Evolutionary conservation across 1,140 invertebrate genomes (phyloP).

Genomic region (Drosophila tristis): DNA sequence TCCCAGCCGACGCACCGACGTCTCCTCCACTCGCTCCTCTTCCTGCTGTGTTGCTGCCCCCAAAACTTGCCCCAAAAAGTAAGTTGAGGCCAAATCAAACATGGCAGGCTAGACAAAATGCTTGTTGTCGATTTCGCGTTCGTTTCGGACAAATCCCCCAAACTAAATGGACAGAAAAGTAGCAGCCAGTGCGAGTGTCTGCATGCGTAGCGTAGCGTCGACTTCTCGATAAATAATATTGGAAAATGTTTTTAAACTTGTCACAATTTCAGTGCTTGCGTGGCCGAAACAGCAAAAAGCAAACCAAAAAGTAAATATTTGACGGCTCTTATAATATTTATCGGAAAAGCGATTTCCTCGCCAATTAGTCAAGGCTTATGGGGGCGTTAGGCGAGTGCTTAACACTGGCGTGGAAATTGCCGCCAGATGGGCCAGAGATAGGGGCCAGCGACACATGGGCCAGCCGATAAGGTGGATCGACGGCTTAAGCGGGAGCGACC

Average conservation of each 20-base stretch:
- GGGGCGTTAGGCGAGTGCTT: constrained; percentile 56
- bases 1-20: neutral
- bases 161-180: constrained; percentile 31
- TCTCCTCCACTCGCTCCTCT: neutral
- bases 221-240: constrained; percentile 61
- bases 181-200: constrained; percentile 11
- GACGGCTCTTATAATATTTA: constrained; percentile 48
- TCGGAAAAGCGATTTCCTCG: constrained; percentile 64
- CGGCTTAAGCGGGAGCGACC: constrained; percentile 59
- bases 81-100: constrained; percentile 66
- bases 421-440: constrained; percentile 70
- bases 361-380: constrained; percentile 78
- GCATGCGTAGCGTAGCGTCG: constrained; percentile 45
- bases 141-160: constrained; percentile 32
- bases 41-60: neutral
- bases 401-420: constrained; percentile 48
- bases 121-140: constrained; percentile 59
- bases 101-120: constrained; percentile 71
- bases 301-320: neutral
- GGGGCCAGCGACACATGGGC: constrained; percentile 35
- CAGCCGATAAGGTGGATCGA: constrained; percentile 56
- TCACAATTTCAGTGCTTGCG: constrained; percentile 60
- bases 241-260: constrained; percentile 62
- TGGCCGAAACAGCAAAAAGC: constrained; percentile 23
- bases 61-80: constrained; percentile 9